These are phyloP conservation scores for Furnarius figulus DNA, from an alignment of 2,113 vertebrate genomes.

Conservation along the genomic window DNA sequence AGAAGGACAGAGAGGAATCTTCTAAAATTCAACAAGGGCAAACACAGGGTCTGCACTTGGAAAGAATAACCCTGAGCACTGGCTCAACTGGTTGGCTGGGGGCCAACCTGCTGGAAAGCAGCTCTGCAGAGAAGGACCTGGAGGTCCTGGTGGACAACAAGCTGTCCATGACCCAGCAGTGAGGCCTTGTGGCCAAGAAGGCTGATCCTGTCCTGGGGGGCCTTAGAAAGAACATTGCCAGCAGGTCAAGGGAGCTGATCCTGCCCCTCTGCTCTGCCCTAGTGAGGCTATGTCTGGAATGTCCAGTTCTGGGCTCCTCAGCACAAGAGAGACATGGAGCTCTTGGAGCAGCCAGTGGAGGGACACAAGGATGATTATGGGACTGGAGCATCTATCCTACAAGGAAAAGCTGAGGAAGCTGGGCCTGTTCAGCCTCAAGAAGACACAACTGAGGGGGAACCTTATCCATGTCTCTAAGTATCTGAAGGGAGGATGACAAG, in stretches of 20 bases:
- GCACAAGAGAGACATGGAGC: background rate
- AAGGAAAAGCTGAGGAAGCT: background rate
- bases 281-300: background rate
- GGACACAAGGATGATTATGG: background rate
- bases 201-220: too few relatives aligned
- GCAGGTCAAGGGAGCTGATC: background rate
- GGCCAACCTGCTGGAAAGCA: background rate
- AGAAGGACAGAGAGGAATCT: background rate
- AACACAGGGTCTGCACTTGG: background rate
- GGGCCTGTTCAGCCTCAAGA: background rate
- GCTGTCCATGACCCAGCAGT: background rate
- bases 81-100: too few relatives aligned
- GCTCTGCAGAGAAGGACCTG: rapidly evolving
- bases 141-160: background rate
- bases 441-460: background rate
- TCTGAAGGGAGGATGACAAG: background rate
- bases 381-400: background rate
- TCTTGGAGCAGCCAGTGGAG: background rate
- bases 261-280: background rate
- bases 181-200: background rate
- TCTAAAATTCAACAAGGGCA: background rate
- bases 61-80: background rate
- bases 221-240: background rate
- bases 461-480: background rate
- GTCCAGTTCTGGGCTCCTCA: background rate